Conservation (phyloP, 2,113 vertebrate species). For the Cyanoramphus novaezelandiae region DNA sequence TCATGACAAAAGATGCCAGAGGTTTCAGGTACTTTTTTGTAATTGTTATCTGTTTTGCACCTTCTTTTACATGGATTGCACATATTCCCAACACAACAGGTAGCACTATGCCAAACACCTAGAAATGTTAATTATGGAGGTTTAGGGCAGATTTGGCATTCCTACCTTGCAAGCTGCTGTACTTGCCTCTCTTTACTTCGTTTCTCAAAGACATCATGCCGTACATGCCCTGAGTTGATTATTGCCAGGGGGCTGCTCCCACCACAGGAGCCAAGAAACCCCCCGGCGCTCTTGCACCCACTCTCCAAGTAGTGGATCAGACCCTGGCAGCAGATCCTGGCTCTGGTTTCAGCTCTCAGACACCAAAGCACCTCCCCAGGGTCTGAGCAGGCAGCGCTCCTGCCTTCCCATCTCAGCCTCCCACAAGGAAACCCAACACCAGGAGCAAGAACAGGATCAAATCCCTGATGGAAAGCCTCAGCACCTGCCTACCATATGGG, state of each 20-base stretch:
- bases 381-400: neutral
- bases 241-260: neutral
- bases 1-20: neutral
- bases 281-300: neutral
- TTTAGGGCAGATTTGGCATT: neutral
- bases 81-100: neutral
- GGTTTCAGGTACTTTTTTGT: neutral
- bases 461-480: slow-evolving; percentile 4
- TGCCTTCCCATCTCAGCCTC: neutral
- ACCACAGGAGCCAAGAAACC: neutral
- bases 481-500: slow-evolving; percentile 59
- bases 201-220: slow-evolving; percentile 57
- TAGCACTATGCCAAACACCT: neutral
- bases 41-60: neutral
- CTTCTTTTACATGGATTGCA: neutral
- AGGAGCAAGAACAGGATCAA: slow-evolving; percentile 36
- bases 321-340: neutral
- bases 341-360: neutral
- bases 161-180: slow-evolving; percentile 71
- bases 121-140: neutral
- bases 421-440: slow-evolving; percentile 65
- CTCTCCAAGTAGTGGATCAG: neutral
- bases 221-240: neutral
- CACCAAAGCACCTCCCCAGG: neutral
- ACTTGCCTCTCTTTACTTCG: slow-evolving; percentile 25